Base-by-base conservation (phyloP, 2,113 vertebrate genomes). In the Gymnobelideus leadbeateri region DNA sequence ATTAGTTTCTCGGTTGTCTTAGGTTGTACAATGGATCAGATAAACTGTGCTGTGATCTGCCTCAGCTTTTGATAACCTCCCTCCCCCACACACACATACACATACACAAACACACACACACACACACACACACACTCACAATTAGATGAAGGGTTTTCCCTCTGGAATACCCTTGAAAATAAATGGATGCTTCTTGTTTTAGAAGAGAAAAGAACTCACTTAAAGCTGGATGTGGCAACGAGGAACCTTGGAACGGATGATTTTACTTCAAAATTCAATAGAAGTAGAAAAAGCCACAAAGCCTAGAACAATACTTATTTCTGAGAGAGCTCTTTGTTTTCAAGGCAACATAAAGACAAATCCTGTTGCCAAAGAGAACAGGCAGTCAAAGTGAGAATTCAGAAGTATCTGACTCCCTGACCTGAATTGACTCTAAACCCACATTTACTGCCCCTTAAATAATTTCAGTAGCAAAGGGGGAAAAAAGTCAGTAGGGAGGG, bases 31-130 rank as follows among this genome's bases (percentile, higher is more conserved):
- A 43, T 84, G 91, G 47, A 94, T 95, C 92, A 93, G 89, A 96
- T 90, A 51, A 14, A 57, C 46, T 89, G 54, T 93, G 14, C 90
- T 95, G 31, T 92, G 96, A 97, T 96, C 46, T 89, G 92, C 96
- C 90, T 96, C 94, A 96, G 94, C 96, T 95, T 93, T 96, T 97
- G 89, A 51, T 19, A 84, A 84, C 37, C 16, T 6, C 12, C 47
- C 47, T 4, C 4, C 47, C 47, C 47, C 47, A 43, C 68, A 43
- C 5, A 21, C 16, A 7, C 16, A 7, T 14, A 37, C 61, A 57
- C 55, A 57, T 26, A 57, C 55, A 57, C 25, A 57, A 1, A 10
- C 25, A 57, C 7, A 57, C 25, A 57, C 54, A 9, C 61, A 57
- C 55, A 57, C 55, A 57, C 55, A 57, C 25, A 57, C 8, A 10